Base-by-base conservation (phyloP, 1,140 invertebrate species). In the Polyergus mexicanus region DNA sequence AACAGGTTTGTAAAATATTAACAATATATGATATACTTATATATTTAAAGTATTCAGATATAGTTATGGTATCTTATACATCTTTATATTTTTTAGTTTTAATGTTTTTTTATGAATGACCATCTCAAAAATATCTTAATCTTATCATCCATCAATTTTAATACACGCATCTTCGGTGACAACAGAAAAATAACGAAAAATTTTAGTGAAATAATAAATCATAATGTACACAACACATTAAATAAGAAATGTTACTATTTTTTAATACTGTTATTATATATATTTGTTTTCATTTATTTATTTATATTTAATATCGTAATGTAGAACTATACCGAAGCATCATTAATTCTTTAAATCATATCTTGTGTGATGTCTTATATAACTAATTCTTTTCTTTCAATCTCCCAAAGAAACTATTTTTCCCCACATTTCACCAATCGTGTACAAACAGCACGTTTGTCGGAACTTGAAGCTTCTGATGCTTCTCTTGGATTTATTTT, bases 401-500 rank as follows among this genome's bases (percentile, higher is more conserved):
- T 44, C 47, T 51, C 4, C 4, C 5, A 44, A 41, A 81, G 4
- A 47, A 72, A 25, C 8, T 28, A 32, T 44, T 54, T 7, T 69
- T 56, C 22, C 19, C 19, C 4, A 32, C 1, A 44, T 47, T 41
- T 74, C 7, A 38, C 38, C 54, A 60, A 60, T 60, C 25, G 54
- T 16, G 35, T 10, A 13, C 56, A 65, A 47, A 74, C 13, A 13
- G 16, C 38, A 60, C 51, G 25, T 25, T 58, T 66, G 32, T 32
- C 47, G 8, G n/a, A 58, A 84, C 72, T 69, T 35, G 0, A 28
- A 74, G 62, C 22, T 38, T 60, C 7, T 13, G 56, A 25, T 58
- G 54, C 28, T 28, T 68, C 11, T 77, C 58, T 65, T 65, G 74
- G 88, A 85, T 93, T 92, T 91, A 78, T 84, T 89, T 87, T 86